Evolutionary conservation across 1,140 invertebrate genomes (phyloP).

Genomic region (Drosophila albomicans): DNA sequence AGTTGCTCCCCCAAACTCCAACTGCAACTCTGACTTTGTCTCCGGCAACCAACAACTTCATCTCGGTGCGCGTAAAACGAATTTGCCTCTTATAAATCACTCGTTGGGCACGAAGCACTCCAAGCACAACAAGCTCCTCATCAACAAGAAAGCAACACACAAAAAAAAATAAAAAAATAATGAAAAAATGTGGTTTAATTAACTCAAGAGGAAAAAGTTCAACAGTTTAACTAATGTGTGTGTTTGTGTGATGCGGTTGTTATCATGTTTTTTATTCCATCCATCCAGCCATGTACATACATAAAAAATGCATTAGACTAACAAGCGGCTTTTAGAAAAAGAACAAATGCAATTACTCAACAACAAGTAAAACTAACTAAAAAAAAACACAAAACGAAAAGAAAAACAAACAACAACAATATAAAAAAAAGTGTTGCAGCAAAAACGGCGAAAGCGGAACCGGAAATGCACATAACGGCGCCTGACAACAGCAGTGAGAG

Average conservation of each 20-base stretch:
- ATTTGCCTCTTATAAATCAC: constrained; percentile 58
- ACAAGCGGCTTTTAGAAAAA: constrained; percentile 29
- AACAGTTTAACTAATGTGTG: constrained; percentile 48
- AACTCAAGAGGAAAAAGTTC: constrained; percentile 44
- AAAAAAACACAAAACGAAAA: constrained; percentile 19
- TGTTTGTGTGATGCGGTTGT: constrained; percentile 51
- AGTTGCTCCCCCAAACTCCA: background rate
- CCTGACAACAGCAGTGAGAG: constrained; percentile 27
- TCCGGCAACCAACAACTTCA: constrained; percentile 6
- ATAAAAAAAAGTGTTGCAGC: constrained; percentile 24
- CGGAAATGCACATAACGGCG: constrained; percentile 72
- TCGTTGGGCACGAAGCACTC: constrained; percentile 73
- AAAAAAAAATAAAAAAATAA: too few species aligned
- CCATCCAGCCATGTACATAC: constrained; percentile 70
- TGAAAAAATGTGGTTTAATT: constrained; percentile 62
- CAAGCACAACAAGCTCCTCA: constrained; percentile 13
- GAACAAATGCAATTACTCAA: constrained; percentile 27
- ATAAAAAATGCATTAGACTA: constrained; percentile 66
- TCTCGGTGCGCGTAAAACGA: constrained; percentile 16
- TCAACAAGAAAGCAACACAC: constrained; percentile 1
- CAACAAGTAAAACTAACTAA: constrained; percentile 27
- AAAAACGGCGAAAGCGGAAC: constrained; percentile 49
- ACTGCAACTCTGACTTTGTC: background rate
- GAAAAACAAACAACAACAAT: constrained; percentile 26
- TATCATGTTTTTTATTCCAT: constrained; percentile 6